Evolutionary conservation across 2,888 invertebrate genomes (phyloP).

Genomic region (Acrocyrtus sp.): DNA sequence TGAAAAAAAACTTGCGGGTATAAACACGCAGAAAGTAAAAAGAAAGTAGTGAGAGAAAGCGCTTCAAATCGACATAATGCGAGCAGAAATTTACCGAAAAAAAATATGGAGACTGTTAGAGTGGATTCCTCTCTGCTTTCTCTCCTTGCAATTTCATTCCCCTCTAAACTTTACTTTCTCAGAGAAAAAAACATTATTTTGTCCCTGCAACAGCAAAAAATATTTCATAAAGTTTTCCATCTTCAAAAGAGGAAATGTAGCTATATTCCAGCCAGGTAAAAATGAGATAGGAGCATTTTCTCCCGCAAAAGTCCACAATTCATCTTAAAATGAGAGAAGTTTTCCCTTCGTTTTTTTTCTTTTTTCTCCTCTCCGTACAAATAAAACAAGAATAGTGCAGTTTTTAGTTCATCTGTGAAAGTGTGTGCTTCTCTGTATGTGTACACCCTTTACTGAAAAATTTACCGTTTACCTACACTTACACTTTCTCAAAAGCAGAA

Average conservation of each 20-base stretch:
- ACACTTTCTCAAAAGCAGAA: not conserved
- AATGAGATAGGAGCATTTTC: not conserved
- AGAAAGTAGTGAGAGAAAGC: no score
- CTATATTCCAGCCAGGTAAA: not conserved
- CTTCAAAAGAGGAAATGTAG: not conserved
- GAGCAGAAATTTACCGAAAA: no score
- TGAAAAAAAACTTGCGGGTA: not conserved
- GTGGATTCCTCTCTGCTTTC: not conserved
- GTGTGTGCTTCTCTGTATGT: no score
- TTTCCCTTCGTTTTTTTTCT: no score
- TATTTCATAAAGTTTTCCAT: not conserved
- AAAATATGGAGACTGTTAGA: no score
- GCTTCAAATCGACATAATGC: no score
- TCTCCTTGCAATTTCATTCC: not conserved
- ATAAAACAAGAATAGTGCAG: no score
- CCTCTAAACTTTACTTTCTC: not conserved
- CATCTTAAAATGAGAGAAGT: conserved; percentile 21
- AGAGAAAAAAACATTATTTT: not conserved
- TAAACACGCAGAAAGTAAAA: not conserved
- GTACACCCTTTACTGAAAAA: not conserved
- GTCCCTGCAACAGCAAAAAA: not conserved
- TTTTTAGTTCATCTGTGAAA: not conserved
- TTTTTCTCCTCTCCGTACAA: no score
- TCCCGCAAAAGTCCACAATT: conserved; percentile 16
- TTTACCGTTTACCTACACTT: not conserved